Evolutionary conservation across 2,888 invertebrate genomes (phyloP), one percentile per base, ranked within the genome.

Genomic region (Cotesia congregata): DNA sequence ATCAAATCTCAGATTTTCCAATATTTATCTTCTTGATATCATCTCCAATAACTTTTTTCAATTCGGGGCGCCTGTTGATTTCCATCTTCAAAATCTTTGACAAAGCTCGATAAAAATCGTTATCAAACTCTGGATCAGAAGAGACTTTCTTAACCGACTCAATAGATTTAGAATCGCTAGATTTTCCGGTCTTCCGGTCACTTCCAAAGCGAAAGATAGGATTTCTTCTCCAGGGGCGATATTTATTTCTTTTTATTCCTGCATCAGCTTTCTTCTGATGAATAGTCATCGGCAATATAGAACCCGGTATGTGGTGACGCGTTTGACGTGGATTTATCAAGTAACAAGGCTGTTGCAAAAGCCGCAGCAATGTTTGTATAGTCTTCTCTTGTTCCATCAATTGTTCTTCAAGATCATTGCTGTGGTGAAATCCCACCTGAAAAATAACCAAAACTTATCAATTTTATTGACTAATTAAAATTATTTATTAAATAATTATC

Each of bases 101-200:
- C 0, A 81, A 67, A 5, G 79, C 79, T 72, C 77, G 77, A 67
- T 80, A 81, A 67, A 81, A 78, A 67, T 79, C 72, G 6, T 68
- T 68, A 6, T 62, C 17, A n/a, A 12, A 50, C 1, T 50, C 50
- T 6, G 7, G 9, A 50, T 50, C 12, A 50, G 50, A 30, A 50
- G 50, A 30, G 2, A 30, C 0, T 30, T 30, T 3, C 3, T 30
- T 30, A 30, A 30, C 30, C 30, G 3, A 2, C 30, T 30, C 30
- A 30, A 3, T 30, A 30, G 30, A 30, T 30, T 30, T 30, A 30
- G 30, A 30, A 30, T 30, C 30, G 30, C 30, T 30, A 2, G 30
- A 30, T 3, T 30, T 30, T 30, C 30, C 30, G 3, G 30, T 30
- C 30, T 30, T 30, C 30, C 30, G 2, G 3, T 30, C 30, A 30